phyloP scores from a whole-genome alignment of 2,888 invertebrate genomes.

The Chymomyza amoena region DNA sequence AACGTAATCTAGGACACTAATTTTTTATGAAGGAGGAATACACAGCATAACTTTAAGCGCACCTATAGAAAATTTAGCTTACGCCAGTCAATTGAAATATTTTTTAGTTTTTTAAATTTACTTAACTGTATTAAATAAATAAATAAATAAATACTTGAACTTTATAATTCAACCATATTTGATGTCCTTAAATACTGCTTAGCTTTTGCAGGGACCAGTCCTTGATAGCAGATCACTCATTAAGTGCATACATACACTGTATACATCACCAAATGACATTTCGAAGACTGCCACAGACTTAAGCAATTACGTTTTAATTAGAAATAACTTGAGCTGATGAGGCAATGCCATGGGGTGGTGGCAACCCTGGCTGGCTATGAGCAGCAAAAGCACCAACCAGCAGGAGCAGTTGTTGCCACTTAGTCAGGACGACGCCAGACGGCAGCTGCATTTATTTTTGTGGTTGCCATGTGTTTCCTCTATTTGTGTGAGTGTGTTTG shows the following conservation, averaged over 20 bases:
- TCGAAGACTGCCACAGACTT: not conserved
- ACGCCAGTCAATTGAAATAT: no score
- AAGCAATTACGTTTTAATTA: constrained; percentile 61
- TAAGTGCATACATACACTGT: not conserved
- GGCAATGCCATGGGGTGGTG: not conserved
- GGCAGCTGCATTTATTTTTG: constrained; percentile 54
- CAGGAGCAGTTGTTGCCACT: constrained; percentile 32
- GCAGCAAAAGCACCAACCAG: constrained; percentile 3
- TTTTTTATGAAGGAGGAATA: no score
- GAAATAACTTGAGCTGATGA: constrained; percentile 38
- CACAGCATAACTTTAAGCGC: no score
- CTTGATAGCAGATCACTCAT: not conserved
- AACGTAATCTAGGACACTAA: no score
- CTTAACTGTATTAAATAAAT: no score
- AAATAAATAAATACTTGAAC: not conserved
- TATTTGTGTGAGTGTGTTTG: constrained; percentile 8
- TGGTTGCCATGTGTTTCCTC: constrained; percentile 43
- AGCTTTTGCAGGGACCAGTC: not conserved
- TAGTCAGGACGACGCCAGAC: constrained; percentile 1
- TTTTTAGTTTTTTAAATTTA: no score
- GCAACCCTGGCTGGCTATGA: not conserved
- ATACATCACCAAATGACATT: not conserved
- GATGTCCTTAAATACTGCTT: not conserved
- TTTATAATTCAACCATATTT: not conserved
- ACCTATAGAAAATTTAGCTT: no score